These are phyloP conservation scores for Sarcophaga carnaria DNA, from an alignment of 2,888 invertebrate genomes.

Conservation along the genomic window DNA sequence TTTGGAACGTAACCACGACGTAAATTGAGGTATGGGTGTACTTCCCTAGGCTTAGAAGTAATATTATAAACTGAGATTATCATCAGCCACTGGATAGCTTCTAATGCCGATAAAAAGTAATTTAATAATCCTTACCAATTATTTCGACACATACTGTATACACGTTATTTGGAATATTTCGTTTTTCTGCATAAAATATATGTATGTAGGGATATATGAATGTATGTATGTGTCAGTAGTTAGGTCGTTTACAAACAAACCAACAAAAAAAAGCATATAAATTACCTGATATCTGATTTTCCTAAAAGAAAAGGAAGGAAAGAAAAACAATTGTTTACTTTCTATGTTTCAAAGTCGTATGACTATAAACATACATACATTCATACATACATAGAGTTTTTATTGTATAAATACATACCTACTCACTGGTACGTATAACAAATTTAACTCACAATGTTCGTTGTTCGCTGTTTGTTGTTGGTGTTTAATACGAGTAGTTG, in stretches of 20 bases:
- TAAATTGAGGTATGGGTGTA: no score
- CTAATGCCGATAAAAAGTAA: no score
- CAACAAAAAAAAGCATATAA: constrained; percentile 50
- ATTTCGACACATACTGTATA: constrained; percentile 18
- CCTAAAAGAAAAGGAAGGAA: constrained; percentile 17
- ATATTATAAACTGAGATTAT: no score
- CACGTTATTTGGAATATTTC: neutral
- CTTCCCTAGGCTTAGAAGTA: no score
- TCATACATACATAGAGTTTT: neutral
- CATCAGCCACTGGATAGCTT: no score
- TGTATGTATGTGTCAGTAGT: constrained; percentile 14
- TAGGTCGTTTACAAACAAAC: neutral
- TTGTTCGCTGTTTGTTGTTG: neutral
- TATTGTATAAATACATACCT: neutral
- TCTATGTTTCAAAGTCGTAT: constrained; percentile 21
- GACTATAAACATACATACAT: neutral
- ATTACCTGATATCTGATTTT: constrained; percentile 65
- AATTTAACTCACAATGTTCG: neutral
- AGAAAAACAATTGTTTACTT: constrained; percentile 59
- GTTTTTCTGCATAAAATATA: constrained; percentile 3
- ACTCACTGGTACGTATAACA: no score
- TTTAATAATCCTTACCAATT: no score
- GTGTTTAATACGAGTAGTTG: constrained; percentile 18
- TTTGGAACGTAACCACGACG: no score
- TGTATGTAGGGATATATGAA: neutral